Percentiles rank a stretch among this genome's conserved stretches.
phyloP scores from a whole-genome alignment of 2,797 vertebrate species.

The Trematomus bernacchii region DNA sequence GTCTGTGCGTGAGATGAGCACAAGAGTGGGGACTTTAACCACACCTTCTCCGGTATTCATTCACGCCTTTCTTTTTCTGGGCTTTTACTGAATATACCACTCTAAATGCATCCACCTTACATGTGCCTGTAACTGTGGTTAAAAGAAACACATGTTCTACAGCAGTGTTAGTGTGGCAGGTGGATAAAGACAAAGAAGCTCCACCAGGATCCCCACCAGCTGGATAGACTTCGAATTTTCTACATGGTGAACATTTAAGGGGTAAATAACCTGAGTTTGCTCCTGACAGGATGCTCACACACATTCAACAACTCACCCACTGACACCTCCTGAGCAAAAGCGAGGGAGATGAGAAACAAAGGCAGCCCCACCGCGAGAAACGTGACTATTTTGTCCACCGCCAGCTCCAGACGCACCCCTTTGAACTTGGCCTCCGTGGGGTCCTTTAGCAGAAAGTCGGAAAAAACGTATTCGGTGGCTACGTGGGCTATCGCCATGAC shows the following conservation, averaged over 20 bases:
- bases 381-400: slow-evolving; percentile 93
- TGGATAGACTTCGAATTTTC: neutral
- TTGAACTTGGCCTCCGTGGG: slow-evolving; percentile 90
- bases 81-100: neutral
- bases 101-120: neutral
- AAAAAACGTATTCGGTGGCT: slow-evolving; percentile 96
- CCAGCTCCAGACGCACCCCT: slow-evolving; percentile 93
- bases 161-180: neutral
- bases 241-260: neutral
- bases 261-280: neutral
- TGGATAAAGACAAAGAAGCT: slow-evolving; percentile 3
- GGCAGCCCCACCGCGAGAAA: slow-evolving; percentile 93
- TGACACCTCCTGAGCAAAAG: slow-evolving; percentile 96
- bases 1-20: slow-evolving; percentile 28
- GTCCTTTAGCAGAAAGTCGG: slow-evolving; percentile 95
- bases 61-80: slow-evolving; percentile 25
- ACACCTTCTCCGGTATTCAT: slow-evolving; percentile 52
- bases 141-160: neutral
- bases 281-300: neutral
- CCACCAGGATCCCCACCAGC: neutral
- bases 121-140: neutral
- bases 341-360: slow-evolving; percentile 95
- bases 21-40: slow-evolving; percentile 57
- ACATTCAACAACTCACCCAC: slow-evolving; percentile 86
- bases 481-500: slow-evolving; percentile 94